Evolutionary conservation across 2,888 invertebrate species (phyloP), one percentile per base, ranked within the genome.

Genomic region (Eupeodes luniger): DNA sequence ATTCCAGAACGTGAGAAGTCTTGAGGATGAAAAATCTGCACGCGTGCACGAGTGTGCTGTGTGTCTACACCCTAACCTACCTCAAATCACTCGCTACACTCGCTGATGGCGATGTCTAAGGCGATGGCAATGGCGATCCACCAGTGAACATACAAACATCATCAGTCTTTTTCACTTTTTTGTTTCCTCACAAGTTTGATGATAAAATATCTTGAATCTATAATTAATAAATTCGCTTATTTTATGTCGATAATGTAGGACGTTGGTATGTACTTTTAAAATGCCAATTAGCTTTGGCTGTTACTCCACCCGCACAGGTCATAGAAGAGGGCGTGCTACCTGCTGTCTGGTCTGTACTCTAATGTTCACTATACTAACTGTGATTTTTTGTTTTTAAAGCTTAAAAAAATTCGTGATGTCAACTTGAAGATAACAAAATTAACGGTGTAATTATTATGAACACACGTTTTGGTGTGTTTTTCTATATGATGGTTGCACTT

Each of bases 161-260:
- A 66, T 9, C 16, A 16, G 53, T 69, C 69, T 69, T 69, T 64
- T 5, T 5, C n/a, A n/a, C 40, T 40, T 40, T 5, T 40, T 40
- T 40, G 66, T 77, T 72, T 55, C 53, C 59, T 72, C 77, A 72
- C 70, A 77, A 76, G 34, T 51, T 19, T 10, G 79, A 83, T 69
- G 88, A 88, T 88, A 81, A 85, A 85, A 85, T 88, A 67, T 85
- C 74, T 74, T 81, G 78, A 78, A 85, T 88, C 81, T 78, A 74
- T 77, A 85, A 88, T 88, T 85, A 88, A 81, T 85, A 64, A 74
- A 77, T 44, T 61, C 49, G 61, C 12, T 44, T 44, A n/a, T 44
- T 44, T 10, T 16, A 19, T 5, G 1, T 40, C n/a, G 2, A 44
- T 19, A 27, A 14, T 9, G 7, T 14, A 14, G 27, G 27, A 27